phyloP scores from a whole-genome alignment of 1,140 invertebrate genomes.

The Drosophila prosaltans region DNA sequence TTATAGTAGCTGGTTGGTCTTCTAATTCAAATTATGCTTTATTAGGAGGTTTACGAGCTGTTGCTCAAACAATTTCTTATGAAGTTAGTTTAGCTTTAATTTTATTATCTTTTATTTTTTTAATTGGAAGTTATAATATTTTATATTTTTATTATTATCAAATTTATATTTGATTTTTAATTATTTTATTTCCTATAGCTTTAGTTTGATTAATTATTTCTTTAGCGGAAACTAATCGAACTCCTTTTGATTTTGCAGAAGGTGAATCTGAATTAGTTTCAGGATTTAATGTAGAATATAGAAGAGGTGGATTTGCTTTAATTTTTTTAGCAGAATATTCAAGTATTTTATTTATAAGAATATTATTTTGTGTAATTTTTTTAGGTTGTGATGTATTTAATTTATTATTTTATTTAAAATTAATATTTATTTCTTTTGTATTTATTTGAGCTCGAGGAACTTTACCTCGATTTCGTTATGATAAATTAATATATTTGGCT shows the following conservation, averaged over 20 bases:
- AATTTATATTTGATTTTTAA: slow-evolving; percentile 84
- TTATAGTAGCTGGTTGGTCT: slow-evolving; percentile 85
- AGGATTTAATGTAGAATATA: slow-evolving; percentile 90
- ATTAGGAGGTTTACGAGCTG: slow-evolving; percentile 86
- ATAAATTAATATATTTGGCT: slow-evolving; percentile 83
- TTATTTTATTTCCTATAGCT: slow-evolving; percentile 84
- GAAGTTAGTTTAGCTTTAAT: slow-evolving; percentile 82
- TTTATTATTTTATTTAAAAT: slow-evolving; percentile 82
- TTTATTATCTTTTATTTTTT: slow-evolving; percentile 67
- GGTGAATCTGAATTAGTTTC: slow-evolving; percentile 90
- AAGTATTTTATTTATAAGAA: slow-evolving; percentile 15
- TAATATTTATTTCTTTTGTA: slow-evolving; percentile 84
- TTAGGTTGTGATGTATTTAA: slow-evolving; percentile 85
- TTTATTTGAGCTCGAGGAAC: slow-evolving; percentile 48
- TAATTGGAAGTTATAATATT: slow-evolving; percentile 64
- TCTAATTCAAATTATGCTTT: slow-evolving; percentile 88
- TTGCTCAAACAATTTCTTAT: slow-evolving; percentile 86
- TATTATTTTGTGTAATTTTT: slow-evolving; percentile 88
- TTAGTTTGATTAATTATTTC: slow-evolving; percentile 85
- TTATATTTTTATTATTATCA: slow-evolving; percentile 77
- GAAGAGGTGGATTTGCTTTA: slow-evolving; percentile 87
- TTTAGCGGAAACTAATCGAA: slow-evolving; percentile 89
- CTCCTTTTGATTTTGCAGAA: slow-evolving; percentile 91
- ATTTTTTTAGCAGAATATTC: slow-evolving; percentile 89
- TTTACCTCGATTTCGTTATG: slow-evolving; percentile 58